Percentiles rank a stretch among this genome's conserved stretches.
phyloP scores from a whole-genome alignment of 2,888 invertebrate genomes.

The Drosophila fungiperda region DNA sequence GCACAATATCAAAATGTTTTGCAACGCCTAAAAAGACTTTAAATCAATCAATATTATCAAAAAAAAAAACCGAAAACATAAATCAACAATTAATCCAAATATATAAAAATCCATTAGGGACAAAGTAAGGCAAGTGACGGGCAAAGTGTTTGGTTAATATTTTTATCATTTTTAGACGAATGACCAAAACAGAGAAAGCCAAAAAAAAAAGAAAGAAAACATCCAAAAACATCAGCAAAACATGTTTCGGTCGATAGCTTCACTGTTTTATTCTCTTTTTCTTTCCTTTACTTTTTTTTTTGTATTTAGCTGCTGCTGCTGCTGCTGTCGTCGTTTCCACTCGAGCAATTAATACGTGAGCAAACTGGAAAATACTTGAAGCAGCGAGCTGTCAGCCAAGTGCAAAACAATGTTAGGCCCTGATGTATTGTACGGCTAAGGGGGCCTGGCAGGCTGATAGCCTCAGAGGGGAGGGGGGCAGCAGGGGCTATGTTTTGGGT shows the following conservation, averaged over 20 bases:
- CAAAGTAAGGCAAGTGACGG: slow-evolving; percentile 41
- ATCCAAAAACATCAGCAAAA: slow-evolving; percentile 57
- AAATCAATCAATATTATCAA: slow-evolving; percentile 1
- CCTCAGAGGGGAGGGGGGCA: slow-evolving; percentile 8
- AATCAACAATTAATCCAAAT: slow-evolving; percentile 40
- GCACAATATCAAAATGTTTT: slow-evolving; percentile 31
- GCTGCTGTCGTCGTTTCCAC: slow-evolving; percentile 69
- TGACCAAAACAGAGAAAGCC: slow-evolving; percentile 21
- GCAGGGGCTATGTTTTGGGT: slow-evolving; percentile 16
- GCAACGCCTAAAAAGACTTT: slow-evolving; percentile 6
- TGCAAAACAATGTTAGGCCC: slow-evolving; percentile 76
- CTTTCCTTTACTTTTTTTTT: slow-evolving; percentile 6
- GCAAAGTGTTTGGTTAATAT: slow-evolving; percentile 49
- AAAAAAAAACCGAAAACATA: slow-evolving; percentile 39
- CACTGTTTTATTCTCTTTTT: slow-evolving; percentile 31
- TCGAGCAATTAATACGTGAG: slow-evolving; percentile 80
- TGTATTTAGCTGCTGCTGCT: slow-evolving; percentile 15
- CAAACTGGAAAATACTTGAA: slow-evolving; percentile 72
- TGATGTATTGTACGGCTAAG: slow-evolving; percentile 55
- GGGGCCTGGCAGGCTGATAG: neutral
- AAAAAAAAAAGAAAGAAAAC: slow-evolving; percentile 30
- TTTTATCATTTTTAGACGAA: slow-evolving; percentile 42
- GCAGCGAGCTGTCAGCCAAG: slow-evolving; percentile 58
- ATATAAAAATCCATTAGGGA: slow-evolving; percentile 45
- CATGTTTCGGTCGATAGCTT: slow-evolving; percentile 75